phyloP scores from a whole-genome alignment of 2,113 vertebrate genomes.

The Taurulus bubalis region DNA sequence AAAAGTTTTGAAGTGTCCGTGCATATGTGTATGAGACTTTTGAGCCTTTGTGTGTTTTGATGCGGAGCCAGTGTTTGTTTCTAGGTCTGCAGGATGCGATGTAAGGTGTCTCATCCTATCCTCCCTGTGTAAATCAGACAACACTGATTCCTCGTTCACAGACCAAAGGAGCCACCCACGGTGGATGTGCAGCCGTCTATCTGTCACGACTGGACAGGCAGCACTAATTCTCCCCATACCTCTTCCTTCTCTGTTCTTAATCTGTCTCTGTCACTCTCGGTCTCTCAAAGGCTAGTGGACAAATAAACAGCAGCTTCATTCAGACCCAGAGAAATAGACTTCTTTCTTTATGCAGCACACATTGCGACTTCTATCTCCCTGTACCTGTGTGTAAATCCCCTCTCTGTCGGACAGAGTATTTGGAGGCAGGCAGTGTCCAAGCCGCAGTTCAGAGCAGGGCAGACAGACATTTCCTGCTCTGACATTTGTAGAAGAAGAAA shows the following conservation, averaged over 20 bases:
- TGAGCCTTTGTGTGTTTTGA: conserved; percentile 29
- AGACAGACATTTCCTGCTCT: conserved; percentile 43
- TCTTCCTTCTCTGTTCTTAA: conserved; percentile 37
- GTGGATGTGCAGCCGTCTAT: conserved; percentile 45
- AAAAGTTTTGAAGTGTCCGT: conserved; percentile 43
- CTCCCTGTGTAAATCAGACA: conserved; percentile 33
- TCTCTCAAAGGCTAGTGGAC: conserved; percentile 36
- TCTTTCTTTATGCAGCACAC: conserved; percentile 48
- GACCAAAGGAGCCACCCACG: conserved; percentile 29
- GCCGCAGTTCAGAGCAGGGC: conserved; percentile 45
- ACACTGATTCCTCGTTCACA: conserved; percentile 28
- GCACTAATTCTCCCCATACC: conserved; percentile 32
- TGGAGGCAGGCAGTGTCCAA: conserved; percentile 43
- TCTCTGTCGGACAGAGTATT: conserved; percentile 44
- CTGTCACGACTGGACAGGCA: conserved; percentile 38
- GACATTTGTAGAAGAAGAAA: conserved; percentile 30
- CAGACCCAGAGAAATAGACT: conserved; percentile 41
- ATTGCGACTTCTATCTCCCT: conserved; percentile 34
- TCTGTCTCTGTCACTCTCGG: conserved; percentile 49
- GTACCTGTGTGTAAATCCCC: conserved; percentile 58
- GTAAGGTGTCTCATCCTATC: conserved; percentile 32
- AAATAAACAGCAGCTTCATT: conserved; percentile 49
- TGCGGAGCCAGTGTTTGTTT: conserved; percentile 24
- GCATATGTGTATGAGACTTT: conserved; percentile 38
- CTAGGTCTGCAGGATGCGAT: conserved; percentile 9